Evolutionary conservation across 1,140 invertebrate species (phyloP).

Genomic region (Andrena cerasifolii): DNA sequence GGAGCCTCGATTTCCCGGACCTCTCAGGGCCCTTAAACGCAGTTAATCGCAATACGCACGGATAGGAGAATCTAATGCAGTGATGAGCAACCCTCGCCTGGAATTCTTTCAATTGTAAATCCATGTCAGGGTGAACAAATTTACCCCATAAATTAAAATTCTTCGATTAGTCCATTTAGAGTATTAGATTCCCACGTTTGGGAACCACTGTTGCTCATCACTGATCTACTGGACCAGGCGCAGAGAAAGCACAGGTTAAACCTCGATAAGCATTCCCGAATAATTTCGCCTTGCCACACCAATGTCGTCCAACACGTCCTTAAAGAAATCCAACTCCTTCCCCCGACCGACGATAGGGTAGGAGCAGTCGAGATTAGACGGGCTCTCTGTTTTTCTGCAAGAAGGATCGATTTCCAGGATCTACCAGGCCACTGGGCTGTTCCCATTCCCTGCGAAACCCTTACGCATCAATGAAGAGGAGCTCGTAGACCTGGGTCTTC

Average conservation of each 20-base stretch:
- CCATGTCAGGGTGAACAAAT: too few relatives aligned
- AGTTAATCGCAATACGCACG: conserved; percentile 13
- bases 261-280: conserved; percentile 74
- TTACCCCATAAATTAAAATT: too few relatives aligned
- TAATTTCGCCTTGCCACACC: conserved; percentile 64
- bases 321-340: conserved; percentile 72
- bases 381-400: background rate
- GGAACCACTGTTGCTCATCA: too few relatives aligned
- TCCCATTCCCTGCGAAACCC: background rate
- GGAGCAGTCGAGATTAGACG: conserved; percentile 16
- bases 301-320: conserved; percentile 71
- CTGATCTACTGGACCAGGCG: too few relatives aligned
- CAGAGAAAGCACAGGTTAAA: conserved; percentile 31
- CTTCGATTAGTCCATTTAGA: too few relatives aligned
- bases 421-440: background rate
- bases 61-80: background rate
- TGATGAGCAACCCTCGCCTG: too few relatives aligned
- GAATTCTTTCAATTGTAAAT: too few relatives aligned
- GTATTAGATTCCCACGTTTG: too few relatives aligned
- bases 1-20: conserved; percentile 83
- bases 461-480: conserved; percentile 58
- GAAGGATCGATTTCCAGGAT: background rate
- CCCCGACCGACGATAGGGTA: conserved; percentile 72
- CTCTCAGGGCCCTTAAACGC: conserved; percentile 75
- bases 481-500: conserved; percentile 84